Evolutionary conservation across 2,797 vertebrate genomes (phyloP), one percentile per base, ranked within the genome.

Genomic region (Sebastes diploproa): DNA sequence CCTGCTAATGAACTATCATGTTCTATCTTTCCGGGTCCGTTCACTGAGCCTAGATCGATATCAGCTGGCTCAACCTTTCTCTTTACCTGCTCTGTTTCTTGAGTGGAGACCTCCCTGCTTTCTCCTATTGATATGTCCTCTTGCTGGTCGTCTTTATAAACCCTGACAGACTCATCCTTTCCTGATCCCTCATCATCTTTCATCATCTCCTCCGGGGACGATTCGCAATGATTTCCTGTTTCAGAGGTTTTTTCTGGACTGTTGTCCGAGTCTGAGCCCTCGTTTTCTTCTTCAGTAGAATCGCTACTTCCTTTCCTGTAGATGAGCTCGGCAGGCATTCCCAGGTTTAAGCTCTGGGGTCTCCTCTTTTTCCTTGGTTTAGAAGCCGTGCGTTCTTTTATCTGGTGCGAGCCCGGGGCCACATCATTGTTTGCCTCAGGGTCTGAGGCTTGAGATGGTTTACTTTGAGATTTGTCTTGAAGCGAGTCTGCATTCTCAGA

Each of bases 311-410:
- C 92, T 80, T 89, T 92, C 22, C 88, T 87, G 46, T 94, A 91
- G 54, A 92, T 84, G 65, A 95, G 91, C 72, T 95, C 95, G 2
- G 81, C 69, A 7, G 93, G 86, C 83, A 88, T 94, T 58, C 93
- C 95, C 62, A 96, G 82, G 86, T 96, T 96, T 77, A 96, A 81
- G 87, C 95, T 96, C 81, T 95, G 95, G 30, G 95, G 95, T 86
- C 95, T 93, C 75, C 86, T 93, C 85, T 95, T 95, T 87, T 91
- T 94, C 52, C 91, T 88, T 4, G 83, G 75, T 90, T 93, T 91
- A 54, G 87, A 85, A 71, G 83, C 72, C 10, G 73, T 69, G 50
- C 60, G 67, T 20, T 94, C 91, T 62, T 92, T 93, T 12, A 64
- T 83, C 73, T 83, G 83, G 13, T 8, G 23, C 0, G 66, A 80